Conservation (phyloP, 2,797 vertebrate genomes). For the Acipenser ruthenus region DNA sequence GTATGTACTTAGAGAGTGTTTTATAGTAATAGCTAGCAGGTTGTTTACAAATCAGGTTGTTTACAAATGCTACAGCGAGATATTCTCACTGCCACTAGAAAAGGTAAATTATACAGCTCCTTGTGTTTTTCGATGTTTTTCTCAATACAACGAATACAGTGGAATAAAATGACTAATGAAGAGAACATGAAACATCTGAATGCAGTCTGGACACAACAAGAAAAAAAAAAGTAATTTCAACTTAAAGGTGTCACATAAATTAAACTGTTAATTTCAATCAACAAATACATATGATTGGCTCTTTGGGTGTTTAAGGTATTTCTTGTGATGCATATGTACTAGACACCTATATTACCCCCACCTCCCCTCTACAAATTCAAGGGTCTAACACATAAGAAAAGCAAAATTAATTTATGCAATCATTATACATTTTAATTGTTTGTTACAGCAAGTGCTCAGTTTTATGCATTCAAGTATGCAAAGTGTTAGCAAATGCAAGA, state of each 20-base stretch:
- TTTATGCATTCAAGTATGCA: constrained; percentile 27
- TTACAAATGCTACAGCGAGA: constrained; percentile 27
- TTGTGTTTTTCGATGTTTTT: too few species aligned
- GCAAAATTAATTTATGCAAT: constrained; percentile 17
- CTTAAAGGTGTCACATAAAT: constrained; percentile 5
- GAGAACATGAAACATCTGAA: too few species aligned
- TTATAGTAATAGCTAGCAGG: constrained; percentile 62
- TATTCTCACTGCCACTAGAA: constrained; percentile 4
- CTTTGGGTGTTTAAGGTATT: constrained; percentile 3
- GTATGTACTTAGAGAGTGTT: constrained; percentile 77
- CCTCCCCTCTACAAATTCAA: constrained; percentile 1
- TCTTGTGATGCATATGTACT: constrained; percentile 4
- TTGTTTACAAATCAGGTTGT: constrained; percentile 48
- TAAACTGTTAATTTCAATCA: constrained; percentile 10
- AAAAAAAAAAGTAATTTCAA: background rate
- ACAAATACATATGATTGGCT: constrained; percentile 9
- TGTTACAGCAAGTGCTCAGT: constrained; percentile 22
- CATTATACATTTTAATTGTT: constrained; percentile 20
- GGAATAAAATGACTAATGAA: too few species aligned
- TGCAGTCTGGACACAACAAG: background rate
- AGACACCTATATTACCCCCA: constrained; percentile 10
- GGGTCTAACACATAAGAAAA: constrained; percentile 5
- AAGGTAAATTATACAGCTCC: background rate
- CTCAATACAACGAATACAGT: too few species aligned
- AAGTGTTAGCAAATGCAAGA: constrained; percentile 25